Percentiles rank a stretch among this genome's conserved stretches.
Evolutionary conservation across 2,113 vertebrate species (phyloP).

Genomic region (sheep (Ovis aries)): DNA sequence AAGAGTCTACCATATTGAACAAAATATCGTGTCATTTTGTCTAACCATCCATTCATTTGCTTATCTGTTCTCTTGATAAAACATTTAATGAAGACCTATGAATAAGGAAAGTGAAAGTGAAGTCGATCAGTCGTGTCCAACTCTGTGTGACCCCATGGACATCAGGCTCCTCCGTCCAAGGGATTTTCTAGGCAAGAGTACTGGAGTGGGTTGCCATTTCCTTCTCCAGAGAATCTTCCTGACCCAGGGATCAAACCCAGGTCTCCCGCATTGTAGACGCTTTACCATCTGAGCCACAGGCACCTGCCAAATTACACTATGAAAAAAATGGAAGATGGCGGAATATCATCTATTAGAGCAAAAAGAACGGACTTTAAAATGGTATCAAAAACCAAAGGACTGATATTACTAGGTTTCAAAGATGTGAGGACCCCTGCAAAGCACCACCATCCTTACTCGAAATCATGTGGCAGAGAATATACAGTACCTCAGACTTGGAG

Average conservation of each 20-base stretch:
- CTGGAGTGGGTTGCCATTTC: too few relatives aligned
- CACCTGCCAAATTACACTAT: background rate
- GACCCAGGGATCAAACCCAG: too few relatives aligned
- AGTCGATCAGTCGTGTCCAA: too few relatives aligned
- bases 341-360: background rate
- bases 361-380: background rate
- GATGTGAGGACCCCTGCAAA: background rate
- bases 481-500: rapidly evolving
- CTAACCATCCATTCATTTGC: background rate
- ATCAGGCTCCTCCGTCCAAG: too few relatives aligned
- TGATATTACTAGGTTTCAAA: background rate
- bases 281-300: background rate
- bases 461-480: background rate
- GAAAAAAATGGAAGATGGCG: background rate
- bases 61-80: background rate
- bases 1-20: background rate
- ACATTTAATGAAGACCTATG: background rate
- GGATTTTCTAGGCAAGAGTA: too few relatives aligned
- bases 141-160: too few relatives aligned
- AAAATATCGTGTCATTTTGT: background rate
- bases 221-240: too few relatives aligned
- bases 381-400: background rate
- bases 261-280: too few relatives aligned
- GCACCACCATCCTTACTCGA: background rate
- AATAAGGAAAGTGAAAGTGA: too few relatives aligned